Conservation (phyloP, 2,888 invertebrate genomes). For the Urechis unicinctus region DNA sequence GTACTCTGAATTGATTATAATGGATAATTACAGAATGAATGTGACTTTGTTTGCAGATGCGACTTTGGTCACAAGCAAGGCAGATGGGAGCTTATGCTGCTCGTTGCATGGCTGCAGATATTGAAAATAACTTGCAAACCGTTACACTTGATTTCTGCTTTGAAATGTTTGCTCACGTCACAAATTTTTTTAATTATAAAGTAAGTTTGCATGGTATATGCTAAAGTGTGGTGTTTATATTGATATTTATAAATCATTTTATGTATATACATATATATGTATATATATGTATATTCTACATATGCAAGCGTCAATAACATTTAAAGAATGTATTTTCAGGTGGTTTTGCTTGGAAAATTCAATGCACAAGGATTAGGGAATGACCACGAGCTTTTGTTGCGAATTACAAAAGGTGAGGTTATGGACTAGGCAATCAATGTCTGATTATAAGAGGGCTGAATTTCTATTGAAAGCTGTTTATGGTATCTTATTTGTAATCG, state of each 20-base stretch:
- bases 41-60: conserved; percentile 59
- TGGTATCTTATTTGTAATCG: neutral
- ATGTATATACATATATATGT: too few species aligned
- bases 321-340: too few species aligned
- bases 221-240: too few species aligned
- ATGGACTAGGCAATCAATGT: neutral
- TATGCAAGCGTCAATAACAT: too few species aligned
- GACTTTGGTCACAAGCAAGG: conserved; percentile 95
- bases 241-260: too few species aligned
- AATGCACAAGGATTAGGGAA: conserved; percentile 83
- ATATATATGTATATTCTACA: too few species aligned
- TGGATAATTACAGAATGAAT: too few species aligned
- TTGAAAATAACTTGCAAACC: conserved; percentile 21
- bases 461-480: neutral
- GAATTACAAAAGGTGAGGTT: conserved; percentile 67
- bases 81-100: conserved; percentile 96
- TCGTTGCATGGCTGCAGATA: conserved; percentile 66
- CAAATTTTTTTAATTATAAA: conserved; percentile 87
- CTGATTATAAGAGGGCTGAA: too few species aligned
- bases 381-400: conserved; percentile 73
- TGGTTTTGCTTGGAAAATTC: conserved; percentile 82
- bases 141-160: conserved; percentile 78
- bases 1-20: too few species aligned
- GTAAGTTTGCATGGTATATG: conserved; percentile 49
- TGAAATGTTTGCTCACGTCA: conserved; percentile 94